Evolutionary conservation across 2,888 invertebrate species (phyloP).

Genomic region (Philonicus albiceps): DNA sequence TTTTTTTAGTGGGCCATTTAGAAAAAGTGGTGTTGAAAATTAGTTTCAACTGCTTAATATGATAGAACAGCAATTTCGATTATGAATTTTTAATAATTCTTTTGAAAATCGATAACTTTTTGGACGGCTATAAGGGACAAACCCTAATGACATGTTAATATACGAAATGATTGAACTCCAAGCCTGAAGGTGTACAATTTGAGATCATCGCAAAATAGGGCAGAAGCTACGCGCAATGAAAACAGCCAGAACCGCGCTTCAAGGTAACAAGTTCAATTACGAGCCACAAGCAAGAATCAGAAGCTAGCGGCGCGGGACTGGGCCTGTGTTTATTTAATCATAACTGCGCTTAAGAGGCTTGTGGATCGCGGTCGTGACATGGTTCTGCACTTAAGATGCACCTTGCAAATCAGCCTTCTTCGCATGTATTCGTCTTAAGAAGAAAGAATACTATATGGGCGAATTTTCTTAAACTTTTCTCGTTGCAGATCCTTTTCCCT

Average conservation of each 20-base stretch:
- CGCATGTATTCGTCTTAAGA: neutral
- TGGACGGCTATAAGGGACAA: neutral
- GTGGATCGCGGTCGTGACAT: neutral
- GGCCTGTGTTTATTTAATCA: conserved; percentile 43
- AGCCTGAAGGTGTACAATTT: neutral
- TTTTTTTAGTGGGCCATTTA: too few species aligned
- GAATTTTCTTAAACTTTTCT: conserved; percentile 7
- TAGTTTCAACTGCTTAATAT: too few species aligned
- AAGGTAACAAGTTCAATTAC: conserved; percentile 49
- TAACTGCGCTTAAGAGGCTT: conserved; percentile 18
- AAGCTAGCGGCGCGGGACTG: neutral
- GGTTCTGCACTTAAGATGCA: conserved; percentile 7
- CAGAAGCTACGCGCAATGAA: neutral
- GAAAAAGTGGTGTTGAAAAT: too few species aligned
- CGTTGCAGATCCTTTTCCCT: conserved; percentile 79
- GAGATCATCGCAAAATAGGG: conserved; percentile 21
- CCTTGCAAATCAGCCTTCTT: neutral
- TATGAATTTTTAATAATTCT: neutral
- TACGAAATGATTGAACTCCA: neutral
- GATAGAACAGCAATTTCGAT: too few species aligned
- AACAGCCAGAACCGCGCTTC: conserved; percentile 36
- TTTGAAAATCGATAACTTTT: neutral
- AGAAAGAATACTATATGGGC: neutral
- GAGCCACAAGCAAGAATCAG: conserved; percentile 33
- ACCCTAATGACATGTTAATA: neutral